phyloP scores from a whole-genome alignment of 2,888 invertebrate genomes.

The Synanthedon formicaeformis region DNA sequence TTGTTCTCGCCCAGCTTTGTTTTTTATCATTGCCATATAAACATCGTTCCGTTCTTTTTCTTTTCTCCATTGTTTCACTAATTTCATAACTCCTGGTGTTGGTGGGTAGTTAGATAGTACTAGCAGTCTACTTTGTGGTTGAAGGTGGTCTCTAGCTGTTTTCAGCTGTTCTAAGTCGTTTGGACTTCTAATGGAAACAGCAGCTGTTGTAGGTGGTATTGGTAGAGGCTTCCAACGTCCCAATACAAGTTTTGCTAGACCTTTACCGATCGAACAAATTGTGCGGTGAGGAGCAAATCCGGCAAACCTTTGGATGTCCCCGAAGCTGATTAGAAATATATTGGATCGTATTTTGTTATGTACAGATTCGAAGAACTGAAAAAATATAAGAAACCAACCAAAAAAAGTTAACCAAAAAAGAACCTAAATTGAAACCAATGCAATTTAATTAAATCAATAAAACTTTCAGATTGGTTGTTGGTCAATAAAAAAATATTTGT shows the following conservation, averaged over 20 bases:
- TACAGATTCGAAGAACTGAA: slow-evolving; percentile 19
- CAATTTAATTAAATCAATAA: no score
- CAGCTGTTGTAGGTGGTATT: slow-evolving; percentile 11
- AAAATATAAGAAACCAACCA: slow-evolving; percentile 2
- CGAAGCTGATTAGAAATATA: slow-evolving; percentile 20
- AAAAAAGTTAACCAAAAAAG: no score
- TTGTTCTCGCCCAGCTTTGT: slow-evolving; percentile 18
- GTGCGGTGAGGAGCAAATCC: slow-evolving; percentile 16
- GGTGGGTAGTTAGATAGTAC: slow-evolving; percentile 24
- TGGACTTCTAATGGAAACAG: slow-evolving; percentile 16
- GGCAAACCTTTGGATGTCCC: slow-evolving; percentile 6
- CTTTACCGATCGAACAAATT: slow-evolving; percentile 14
- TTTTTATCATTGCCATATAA: slow-evolving; percentile 23
- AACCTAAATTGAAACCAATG: no score
- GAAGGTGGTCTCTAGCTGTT: slow-evolving; percentile 14
- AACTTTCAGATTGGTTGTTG: no score
- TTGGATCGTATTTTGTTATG: slow-evolving; percentile 14
- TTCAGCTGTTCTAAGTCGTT: slow-evolving; percentile 18
- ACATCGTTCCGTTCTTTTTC: slow-evolving; percentile 20
- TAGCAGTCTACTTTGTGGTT: slow-evolving; percentile 18
- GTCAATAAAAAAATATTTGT: background rate
- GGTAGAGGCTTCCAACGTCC: slow-evolving; percentile 18
- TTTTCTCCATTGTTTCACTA: slow-evolving; percentile 23
- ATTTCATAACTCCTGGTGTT: slow-evolving; percentile 17
- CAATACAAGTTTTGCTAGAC: slow-evolving; percentile 13